Evolutionary conservation across 2,113 vertebrate genomes (phyloP).

Genomic region (Aphelocoma coerulescens): DNA sequence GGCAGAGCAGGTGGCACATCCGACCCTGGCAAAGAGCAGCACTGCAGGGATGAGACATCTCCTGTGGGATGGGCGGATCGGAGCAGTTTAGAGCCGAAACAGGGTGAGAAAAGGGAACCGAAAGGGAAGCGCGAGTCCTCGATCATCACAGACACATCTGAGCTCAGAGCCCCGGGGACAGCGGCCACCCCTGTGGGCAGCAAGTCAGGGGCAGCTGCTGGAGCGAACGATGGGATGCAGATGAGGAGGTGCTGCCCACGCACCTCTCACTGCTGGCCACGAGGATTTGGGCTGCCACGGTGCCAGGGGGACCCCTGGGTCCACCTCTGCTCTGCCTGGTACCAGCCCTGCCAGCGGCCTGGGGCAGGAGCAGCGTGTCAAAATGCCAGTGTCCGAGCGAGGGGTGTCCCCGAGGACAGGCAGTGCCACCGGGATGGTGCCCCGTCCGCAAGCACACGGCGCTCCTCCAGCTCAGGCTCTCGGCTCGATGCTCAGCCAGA

Average conservation of each 20-base stretch:
- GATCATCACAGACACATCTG: accelerated
- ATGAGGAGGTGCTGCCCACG: accelerated
- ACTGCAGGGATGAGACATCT: accelerated
- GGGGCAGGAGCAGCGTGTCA: background rate
- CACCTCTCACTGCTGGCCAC: background rate
- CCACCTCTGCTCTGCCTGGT: accelerated
- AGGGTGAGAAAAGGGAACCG: background rate
- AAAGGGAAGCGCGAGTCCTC: accelerated
- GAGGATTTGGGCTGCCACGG: accelerated
- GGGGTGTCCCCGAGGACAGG: background rate
- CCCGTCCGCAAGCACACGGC: accelerated
- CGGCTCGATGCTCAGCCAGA: background rate
- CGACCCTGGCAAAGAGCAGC: background rate
- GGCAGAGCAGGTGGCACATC: background rate
- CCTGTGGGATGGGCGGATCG: background rate
- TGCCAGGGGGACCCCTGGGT: background rate
- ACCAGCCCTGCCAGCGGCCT: background rate
- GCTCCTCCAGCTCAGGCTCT: background rate
- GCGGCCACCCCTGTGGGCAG: accelerated
- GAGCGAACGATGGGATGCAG: accelerated
- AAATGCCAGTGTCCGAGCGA: accelerated
- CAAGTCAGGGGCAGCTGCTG: background rate
- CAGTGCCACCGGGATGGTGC: accelerated
- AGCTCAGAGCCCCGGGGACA: background rate
- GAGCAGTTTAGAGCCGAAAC: background rate